A percentile compares a stretch with the other conserved stretches of the same genome.
phyloP scores from a whole-genome alignment of 2,113 vertebrate genomes.

The Calonectris borealis region DNA sequence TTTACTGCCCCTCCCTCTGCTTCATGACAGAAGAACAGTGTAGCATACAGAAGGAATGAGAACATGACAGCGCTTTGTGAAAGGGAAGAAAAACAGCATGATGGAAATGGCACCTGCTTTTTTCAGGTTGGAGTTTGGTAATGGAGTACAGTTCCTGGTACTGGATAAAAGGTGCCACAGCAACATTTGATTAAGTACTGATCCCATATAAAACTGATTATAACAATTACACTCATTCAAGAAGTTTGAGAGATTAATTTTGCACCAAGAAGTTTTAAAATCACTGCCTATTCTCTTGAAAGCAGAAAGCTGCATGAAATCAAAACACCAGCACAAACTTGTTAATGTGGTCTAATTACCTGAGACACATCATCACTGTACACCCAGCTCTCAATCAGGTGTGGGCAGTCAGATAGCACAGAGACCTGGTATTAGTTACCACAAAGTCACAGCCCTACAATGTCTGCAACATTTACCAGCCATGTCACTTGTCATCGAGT shows the following conservation, averaged over 20 bases:
- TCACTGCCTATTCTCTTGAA: neutral
- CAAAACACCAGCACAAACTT: neutral
- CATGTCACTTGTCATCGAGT: neutral
- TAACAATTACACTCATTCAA: neutral
- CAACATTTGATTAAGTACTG: neutral
- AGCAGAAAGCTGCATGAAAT: neutral
- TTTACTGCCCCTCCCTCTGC: neutral
- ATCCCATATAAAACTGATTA: neutral
- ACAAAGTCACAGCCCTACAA: neutral
- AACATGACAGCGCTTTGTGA: neutral
- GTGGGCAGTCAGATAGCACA: neutral
- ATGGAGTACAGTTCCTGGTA: neutral
- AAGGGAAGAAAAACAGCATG: neutral
- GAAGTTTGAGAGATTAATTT: neutral
- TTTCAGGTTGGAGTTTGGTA: neutral
- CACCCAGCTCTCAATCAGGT: neutral
- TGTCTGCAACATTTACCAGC: neutral
- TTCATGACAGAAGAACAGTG: neutral
- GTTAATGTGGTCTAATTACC: neutral
- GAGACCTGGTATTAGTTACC: neutral
- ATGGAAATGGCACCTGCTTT: neutral
- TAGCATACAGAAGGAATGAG: neutral
- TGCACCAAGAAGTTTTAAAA: neutral
- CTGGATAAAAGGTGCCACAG: neutral
- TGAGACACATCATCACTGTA: neutral